Base-by-base conservation (phyloP, 2,888 invertebrate species). In the Luffia ferchaultella region DNA sequence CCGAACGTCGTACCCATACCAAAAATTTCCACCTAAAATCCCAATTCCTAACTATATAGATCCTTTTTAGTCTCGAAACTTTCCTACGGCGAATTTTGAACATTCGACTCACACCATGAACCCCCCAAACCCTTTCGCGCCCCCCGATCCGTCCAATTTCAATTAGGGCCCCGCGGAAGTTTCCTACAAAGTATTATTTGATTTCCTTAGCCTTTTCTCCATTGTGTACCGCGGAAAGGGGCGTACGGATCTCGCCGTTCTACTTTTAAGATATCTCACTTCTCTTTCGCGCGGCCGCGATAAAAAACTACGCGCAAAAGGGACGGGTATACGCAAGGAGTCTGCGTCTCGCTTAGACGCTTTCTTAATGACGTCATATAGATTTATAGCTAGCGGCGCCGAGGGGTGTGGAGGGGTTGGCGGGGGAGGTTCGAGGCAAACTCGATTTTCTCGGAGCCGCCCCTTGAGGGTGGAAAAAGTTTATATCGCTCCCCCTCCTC, bases 301-400 rank as follows among this genome's bases (percentile, higher is more conserved):
- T 20, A 62, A 63, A 66, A 66, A 63, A 59, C 55, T 59, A 60
- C 44, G 73, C 54, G 60, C 40, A 69, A 80, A 52, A 53, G 68
- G 60, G 82, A 75, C 59, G 56, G 73, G 58, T 70, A 70, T 76
- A 68, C 64, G 66, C 70, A 80, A 78, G 78, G 67, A 73, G 65
- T 70, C 62, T 67, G 67, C 55, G 68, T 49, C 49, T 46, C 50
- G 50, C 50, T 50, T 67, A 48, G 46, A 43, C 67, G 68, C 75
- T 70, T 82, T 80, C 82, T 83, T 83, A 76, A 75, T 78, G 80
- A 76, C 74, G 76, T 75, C 74, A 74, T 80, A 77, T 82, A 80
- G 82, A 83, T 79, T 78, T 75, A 77, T 82, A 76, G 76, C 69
- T 76, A 30, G 73, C 78, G 70, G 62, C 59, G 58, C 58, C 65